phyloP scores from a whole-genome alignment of 2,888 invertebrate species.

The Lasioglossum pauxillum region DNA sequence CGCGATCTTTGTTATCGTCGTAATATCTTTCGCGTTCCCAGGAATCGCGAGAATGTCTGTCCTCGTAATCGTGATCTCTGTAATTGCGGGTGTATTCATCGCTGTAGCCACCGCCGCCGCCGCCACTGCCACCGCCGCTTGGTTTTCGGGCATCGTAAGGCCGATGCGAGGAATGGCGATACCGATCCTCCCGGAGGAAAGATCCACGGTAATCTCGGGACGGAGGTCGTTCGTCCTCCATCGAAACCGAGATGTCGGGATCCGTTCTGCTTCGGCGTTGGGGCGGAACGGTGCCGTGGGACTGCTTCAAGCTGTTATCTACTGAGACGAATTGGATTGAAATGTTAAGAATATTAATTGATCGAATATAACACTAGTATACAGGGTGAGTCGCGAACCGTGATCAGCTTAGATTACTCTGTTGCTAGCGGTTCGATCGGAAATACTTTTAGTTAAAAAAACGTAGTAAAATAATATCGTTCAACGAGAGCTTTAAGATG shows the following conservation, averaged over 20 bases:
- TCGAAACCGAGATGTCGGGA: slow-evolving; percentile 78
- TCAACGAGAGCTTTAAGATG: too few relatives aligned
- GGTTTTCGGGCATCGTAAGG: slow-evolving; percentile 77
- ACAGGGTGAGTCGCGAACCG: too few relatives aligned
- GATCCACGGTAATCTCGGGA: slow-evolving; percentile 78
- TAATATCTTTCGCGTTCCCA: slow-evolving; percentile 81
- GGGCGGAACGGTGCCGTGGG: slow-evolving; percentile 75
- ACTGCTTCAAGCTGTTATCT: slow-evolving; percentile 76
- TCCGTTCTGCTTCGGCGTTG: slow-evolving; percentile 80
- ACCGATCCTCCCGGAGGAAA: slow-evolving; percentile 77
- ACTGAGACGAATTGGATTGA: slow-evolving; percentile 60
- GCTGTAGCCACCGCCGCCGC: slow-evolving; percentile 59
- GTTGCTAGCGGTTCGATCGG: too few relatives aligned
- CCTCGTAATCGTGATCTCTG: slow-evolving; percentile 82
- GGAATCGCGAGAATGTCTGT: slow-evolving; percentile 80
- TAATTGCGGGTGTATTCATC: slow-evolving; percentile 75
- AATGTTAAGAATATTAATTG: slow-evolving; percentile 3
- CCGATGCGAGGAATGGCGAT: slow-evolving; percentile 77
- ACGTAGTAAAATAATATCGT: too few relatives aligned
- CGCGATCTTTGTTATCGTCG: slow-evolving; percentile 76
- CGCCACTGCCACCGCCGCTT: slow-evolving; percentile 24
- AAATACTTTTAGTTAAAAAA: too few relatives aligned
- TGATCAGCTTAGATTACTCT: too few relatives aligned
- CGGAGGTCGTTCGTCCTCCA: slow-evolving; percentile 80
- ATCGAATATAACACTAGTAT: not conserved